These are phyloP conservation scores for Eulemur albifrons DNA, from an alignment of 2,797 vertebrate species.

Conservation along the genomic window DNA sequence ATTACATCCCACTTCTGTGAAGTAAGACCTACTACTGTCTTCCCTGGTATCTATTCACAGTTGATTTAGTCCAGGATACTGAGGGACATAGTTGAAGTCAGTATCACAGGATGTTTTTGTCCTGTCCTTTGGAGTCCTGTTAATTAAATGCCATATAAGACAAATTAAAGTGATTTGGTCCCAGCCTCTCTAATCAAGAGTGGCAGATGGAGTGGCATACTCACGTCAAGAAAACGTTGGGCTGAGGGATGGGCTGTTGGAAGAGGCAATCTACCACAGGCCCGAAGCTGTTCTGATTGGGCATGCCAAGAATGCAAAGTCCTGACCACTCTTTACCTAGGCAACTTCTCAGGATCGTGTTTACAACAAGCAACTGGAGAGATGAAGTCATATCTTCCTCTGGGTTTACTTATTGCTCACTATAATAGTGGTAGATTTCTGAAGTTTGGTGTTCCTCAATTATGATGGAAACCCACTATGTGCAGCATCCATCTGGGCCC, in stretches of 20 bases:
- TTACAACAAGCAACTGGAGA: not conserved
- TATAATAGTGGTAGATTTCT: not conserved
- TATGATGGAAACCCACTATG: not conserved
- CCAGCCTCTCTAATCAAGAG: constrained; percentile 7
- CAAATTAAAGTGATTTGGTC: constrained; percentile 32
- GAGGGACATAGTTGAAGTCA: not conserved
- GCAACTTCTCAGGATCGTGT: not conserved
- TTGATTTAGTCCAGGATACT: not conserved
- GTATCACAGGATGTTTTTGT: not conserved
- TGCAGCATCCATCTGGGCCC: not conserved
- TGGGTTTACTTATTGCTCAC: not conserved
- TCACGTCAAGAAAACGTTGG: constrained; percentile 31
- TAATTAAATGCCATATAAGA: not conserved
- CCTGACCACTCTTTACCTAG: not conserved
- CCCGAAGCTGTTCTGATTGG: not conserved
- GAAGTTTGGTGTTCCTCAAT: not conserved
- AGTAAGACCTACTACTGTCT: not conserved
- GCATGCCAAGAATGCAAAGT: not conserved
- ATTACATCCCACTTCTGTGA: not conserved
- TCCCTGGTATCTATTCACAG: not conserved
- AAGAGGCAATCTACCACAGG: not conserved
- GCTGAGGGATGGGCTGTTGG: not conserved
- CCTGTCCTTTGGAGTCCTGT: not conserved
- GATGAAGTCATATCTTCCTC: not conserved
- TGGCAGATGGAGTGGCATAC: not conserved